A percentile compares a stretch with the other conserved stretches of the same genome.
Evolutionary conservation across 35 echinoderm and acorn worm species (phyloP).

Genomic region (Strongylocentrotus purpuratus): DNA sequence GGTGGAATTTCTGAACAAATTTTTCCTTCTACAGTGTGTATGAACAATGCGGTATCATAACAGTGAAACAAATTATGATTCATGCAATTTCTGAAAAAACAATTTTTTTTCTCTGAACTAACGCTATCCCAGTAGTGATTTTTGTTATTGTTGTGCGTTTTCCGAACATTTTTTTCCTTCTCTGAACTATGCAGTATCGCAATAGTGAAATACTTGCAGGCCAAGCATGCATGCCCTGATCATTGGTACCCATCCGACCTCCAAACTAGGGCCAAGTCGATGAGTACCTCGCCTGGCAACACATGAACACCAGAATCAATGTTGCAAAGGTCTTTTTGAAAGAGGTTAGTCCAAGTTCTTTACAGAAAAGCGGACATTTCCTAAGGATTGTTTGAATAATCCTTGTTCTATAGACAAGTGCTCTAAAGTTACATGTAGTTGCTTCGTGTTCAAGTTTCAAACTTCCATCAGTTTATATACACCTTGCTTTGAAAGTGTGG

Average conservation of each 20-base stretch:
- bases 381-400: not conserved
- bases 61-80: too few species aligned
- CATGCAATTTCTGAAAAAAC: too few species aligned
- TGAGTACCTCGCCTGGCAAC: slow-evolving; percentile 77
- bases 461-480: not conserved
- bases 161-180: not conserved
- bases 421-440: too few species aligned
- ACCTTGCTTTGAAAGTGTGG: too few species aligned
- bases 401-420: not conserved
- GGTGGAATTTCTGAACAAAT: too few species aligned
- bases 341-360: slow-evolving; percentile 42
- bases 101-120: too few species aligned
- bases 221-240: slow-evolving; percentile 55
- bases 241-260: slow-evolving; percentile 32
- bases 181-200: slow-evolving; percentile 69
- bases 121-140: too few species aligned
- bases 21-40: not conserved
- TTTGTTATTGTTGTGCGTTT: not conserved
- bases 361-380: not conserved
- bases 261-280: slow-evolving; percentile 56
- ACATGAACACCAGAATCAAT: slow-evolving; percentile 61
- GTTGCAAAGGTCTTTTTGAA: slow-evolving; percentile 69
- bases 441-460: not conserved
- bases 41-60: too few species aligned
- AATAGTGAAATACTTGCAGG: slow-evolving; percentile 71